Evolutionary conservation across 2,113 vertebrate genomes (phyloP), one percentile per base, ranked within the genome.

Genomic region (Chrysochloris asiatica): DNA sequence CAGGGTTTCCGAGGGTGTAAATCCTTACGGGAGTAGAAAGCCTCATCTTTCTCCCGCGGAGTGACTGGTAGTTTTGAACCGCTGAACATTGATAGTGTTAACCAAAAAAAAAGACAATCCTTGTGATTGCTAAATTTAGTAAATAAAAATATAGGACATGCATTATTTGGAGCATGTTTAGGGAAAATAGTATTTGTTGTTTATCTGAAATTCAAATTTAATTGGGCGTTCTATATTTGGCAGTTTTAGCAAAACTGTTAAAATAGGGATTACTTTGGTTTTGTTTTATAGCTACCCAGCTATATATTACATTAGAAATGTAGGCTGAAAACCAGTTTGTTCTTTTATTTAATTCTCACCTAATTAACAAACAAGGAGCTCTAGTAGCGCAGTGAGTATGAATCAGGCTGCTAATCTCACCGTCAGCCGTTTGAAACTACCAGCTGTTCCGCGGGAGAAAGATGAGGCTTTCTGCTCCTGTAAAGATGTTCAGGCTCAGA

Each of bases 191-290:
- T n/a, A n/a, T 79, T 19, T 75, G 13, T 69, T 88, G 22, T 45
- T 84, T 78, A 59, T 71, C 36, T 71, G 61, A 93, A 94, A 75
- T 76, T 89, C 16, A 89, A 82, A 59, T 84, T 89, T 85, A 93
- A 76, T 75, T 88, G 59, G 8, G n/a, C 63, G 6, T n/a, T 93
- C 30, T 65, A 8, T 67, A 45, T 83, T 86, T 83, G 21, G 56
- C 59, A 78, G 75, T 7, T 8, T 87, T 86, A 73, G 50, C 13
- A 82, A 63, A 38, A 30, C 36, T 85, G 2, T 72, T 91, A 75
- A 89, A 93, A 52, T 28, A 72, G 17, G 14, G 17, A 30, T 80
- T 89, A 47, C 77, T 50, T 86, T 85, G 36, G 45, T 94, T 91
- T 89, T 88, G 30, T 89, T 65, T 43, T 63, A 21, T 24, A 65